These are phyloP conservation scores for Agonopterix heracliana DNA, from an alignment of 2,888 invertebrate species.

Conservation along the genomic window DNA sequence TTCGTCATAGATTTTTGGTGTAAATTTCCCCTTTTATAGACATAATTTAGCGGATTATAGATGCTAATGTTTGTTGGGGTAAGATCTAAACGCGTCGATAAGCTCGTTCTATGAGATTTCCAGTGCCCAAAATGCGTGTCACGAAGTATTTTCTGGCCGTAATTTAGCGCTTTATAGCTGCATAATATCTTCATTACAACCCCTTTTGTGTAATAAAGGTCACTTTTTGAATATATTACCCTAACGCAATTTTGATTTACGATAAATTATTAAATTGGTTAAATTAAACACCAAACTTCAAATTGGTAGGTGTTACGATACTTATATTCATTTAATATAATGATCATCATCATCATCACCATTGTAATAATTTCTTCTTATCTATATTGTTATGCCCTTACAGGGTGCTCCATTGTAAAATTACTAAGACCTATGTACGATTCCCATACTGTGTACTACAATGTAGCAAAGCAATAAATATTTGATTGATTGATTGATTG, in stretches of 20 bases:
- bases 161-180: constrained; percentile 28
- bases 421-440: no score
- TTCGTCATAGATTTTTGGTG: constrained; percentile 47
- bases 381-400: no score
- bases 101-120: constrained; percentile 24
- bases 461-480: no score
- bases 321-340: no score
- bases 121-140: constrained; percentile 23
- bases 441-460: no score
- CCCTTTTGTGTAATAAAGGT: constrained; percentile 7
- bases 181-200: constrained; percentile 36
- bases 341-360: no score
- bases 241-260: background rate
- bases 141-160: constrained; percentile 24
- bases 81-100: constrained; percentile 42
- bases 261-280: background rate
- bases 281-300: no score
- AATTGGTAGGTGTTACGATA: no score
- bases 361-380: no score
- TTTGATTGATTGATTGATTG: no score
- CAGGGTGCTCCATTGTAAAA: no score
- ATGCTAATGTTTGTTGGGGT: constrained; percentile 40
- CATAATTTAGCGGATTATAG: constrained; percentile 52
- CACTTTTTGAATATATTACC: constrained; percentile 5
- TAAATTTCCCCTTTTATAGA: constrained; percentile 51